Conservation (phyloP, 2,797 vertebrate genomes). For the Natrix natrix region DNA sequence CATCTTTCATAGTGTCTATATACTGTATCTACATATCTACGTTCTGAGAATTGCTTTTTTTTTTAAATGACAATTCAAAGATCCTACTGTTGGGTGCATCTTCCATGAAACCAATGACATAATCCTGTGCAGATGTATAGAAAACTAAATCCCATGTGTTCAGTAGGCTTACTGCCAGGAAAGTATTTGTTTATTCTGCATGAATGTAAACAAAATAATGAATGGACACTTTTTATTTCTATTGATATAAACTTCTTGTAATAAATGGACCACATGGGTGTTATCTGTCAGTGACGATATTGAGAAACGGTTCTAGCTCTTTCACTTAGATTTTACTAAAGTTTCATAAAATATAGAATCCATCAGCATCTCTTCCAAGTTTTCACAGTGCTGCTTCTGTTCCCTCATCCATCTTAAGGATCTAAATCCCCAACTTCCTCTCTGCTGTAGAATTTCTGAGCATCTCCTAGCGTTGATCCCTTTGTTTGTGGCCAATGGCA, state of each 20-base stretch:
- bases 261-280: neutral
- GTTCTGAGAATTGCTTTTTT: neutral
- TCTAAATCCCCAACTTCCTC: neutral
- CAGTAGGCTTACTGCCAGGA: neutral
- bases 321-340: neutral
- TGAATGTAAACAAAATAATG: neutral
- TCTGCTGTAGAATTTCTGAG: neutral
- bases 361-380: neutral
- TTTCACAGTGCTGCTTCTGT: neutral
- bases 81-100: neutral
- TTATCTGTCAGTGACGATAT: neutral
- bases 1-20: neutral
- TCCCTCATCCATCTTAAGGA: neutral
- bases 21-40: neutral
- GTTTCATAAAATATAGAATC: neutral
- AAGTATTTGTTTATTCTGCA: neutral
- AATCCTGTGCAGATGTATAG: neutral
- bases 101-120: neutral
- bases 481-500: neutral
- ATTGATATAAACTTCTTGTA: neutral
- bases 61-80: neutral
- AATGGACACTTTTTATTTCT: neutral
- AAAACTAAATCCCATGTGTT: neutral
- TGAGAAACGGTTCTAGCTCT: neutral
- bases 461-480: neutral